Percentiles rank a stretch among this genome's conserved stretches.
Conservation (phyloP, 1,140 invertebrate species). For the Copidosoma floridanum region DNA sequence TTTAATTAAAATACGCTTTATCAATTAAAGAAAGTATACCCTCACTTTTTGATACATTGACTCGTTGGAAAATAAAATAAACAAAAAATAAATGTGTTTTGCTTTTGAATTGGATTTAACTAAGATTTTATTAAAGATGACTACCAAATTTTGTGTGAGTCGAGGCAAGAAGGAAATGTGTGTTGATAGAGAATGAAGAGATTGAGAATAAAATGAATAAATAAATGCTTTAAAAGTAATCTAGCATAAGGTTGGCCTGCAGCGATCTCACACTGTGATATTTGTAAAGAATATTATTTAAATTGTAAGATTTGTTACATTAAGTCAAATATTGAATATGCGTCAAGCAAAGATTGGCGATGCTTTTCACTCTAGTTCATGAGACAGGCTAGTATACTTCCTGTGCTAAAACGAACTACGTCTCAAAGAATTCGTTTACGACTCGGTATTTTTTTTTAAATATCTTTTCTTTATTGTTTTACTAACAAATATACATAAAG, state of each 20-base stretch:
- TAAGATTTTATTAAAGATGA: slow-evolving; percentile 47
- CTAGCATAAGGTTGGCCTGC: slow-evolving; percentile 43
- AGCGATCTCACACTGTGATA: slow-evolving; percentile 58
- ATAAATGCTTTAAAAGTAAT: slow-evolving; percentile 25
- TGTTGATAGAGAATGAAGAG: neutral
- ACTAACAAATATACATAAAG: too few species aligned
- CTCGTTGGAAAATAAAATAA: slow-evolving; percentile 30
- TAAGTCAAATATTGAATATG: slow-evolving; percentile 36
- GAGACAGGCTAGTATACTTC: neutral
- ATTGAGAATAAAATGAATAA: slow-evolving; percentile 13
- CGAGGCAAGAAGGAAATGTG: neutral
- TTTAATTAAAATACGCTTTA: slow-evolving; percentile 50
- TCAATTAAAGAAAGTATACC: slow-evolving; percentile 49
- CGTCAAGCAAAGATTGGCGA: slow-evolving; percentile 25
- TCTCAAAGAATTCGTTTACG: slow-evolving; percentile 19
- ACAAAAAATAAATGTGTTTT: too few species aligned
- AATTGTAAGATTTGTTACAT: slow-evolving; percentile 49
- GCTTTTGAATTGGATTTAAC: slow-evolving; percentile 52
- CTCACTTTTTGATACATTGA: slow-evolving; percentile 50
- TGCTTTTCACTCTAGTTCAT: slow-evolving; percentile 1
- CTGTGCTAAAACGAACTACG: slow-evolving; percentile 6
- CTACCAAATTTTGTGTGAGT: neutral
- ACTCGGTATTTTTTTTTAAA: slow-evolving; percentile 20
- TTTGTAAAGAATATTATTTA: slow-evolving; percentile 56
- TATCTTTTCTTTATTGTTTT: slow-evolving; percentile 15